Evolutionary conservation across 1,140 invertebrate genomes (phyloP).

Genomic region (Drosophila fuyamai): DNA sequence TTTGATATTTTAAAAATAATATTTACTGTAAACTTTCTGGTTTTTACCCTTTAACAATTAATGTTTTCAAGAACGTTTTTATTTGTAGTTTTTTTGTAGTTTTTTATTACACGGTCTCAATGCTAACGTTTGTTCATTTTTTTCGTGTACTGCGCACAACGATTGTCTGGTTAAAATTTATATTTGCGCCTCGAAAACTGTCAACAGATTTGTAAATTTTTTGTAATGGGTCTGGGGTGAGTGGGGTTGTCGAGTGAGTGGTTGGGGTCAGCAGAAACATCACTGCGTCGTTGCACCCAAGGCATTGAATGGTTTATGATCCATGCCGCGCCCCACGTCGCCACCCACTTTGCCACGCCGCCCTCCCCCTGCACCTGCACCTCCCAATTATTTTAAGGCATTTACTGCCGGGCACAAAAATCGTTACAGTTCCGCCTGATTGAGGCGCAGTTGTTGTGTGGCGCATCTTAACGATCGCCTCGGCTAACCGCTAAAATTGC

Average conservation of each 20-base stretch:
- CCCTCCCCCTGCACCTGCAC: no score
- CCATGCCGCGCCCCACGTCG: constrained; percentile 20
- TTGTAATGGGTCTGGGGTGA: constrained; percentile 25
- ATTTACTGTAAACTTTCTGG: no score
- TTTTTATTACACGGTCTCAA: background rate
- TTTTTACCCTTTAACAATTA: no score
- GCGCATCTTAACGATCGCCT: constrained; percentile 37
- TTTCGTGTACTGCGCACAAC: constrained; percentile 12
- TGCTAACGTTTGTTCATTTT: background rate
- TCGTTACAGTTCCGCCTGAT: constrained; percentile 70
- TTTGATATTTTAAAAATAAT: no score
- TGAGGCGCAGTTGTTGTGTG: constrained; percentile 27
- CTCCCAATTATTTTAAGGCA: constrained; percentile 16
- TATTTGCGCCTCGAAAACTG: constrained; percentile 67
- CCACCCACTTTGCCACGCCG: background rate
- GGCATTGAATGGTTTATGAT: constrained; percentile 62
- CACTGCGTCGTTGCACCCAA: constrained; percentile 35
- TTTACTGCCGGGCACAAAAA: constrained; percentile 33
- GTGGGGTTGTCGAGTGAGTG: constrained; percentile 17
- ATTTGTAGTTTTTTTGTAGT: background rate
- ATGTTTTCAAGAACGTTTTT: no score
- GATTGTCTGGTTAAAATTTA: constrained; percentile 17
- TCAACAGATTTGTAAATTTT: constrained; percentile 66
- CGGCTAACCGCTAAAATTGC: constrained; percentile 44
- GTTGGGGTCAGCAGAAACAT: constrained; percentile 35